Evolutionary conservation across 2,113 vertebrate species (phyloP).

Genomic region (Vireo altiloquus): DNA sequence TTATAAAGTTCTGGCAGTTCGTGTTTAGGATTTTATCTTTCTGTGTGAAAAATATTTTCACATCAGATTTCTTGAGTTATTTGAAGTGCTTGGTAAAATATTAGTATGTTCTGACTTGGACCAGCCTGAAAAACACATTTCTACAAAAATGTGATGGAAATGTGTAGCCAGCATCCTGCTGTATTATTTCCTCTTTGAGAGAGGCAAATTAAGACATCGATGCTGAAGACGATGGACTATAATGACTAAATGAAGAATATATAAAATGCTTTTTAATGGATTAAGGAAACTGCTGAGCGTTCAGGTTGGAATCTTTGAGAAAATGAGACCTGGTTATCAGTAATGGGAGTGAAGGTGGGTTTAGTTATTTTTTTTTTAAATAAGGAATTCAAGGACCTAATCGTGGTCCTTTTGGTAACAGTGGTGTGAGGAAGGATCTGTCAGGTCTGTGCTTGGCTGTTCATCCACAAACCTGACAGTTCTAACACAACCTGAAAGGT

Average conservation of each 20-base stretch:
- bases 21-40: neutral
- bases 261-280: neutral
- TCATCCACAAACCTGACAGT: neutral
- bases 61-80: neutral
- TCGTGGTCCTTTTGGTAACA: neutral
- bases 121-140: neutral
- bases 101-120: neutral
- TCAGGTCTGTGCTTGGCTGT: neutral
- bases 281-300: neutral
- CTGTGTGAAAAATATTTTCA: neutral
- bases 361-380: neutral
- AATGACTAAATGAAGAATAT: neutral
- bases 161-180: neutral
- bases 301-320: neutral
- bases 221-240: neutral
- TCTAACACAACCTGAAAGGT: neutral
- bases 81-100: neutral
- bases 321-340: neutral
- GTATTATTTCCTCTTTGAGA: neutral
- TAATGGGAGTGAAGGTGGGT: neutral
- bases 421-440: neutral
- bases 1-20: neutral
- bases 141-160: neutral
- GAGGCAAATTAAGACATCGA: rapidly evolving
- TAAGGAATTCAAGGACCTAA: neutral